Evolutionary conservation across 2,113 vertebrate genomes (phyloP).

Genomic region (Motacilla tschutschensis): DNA sequence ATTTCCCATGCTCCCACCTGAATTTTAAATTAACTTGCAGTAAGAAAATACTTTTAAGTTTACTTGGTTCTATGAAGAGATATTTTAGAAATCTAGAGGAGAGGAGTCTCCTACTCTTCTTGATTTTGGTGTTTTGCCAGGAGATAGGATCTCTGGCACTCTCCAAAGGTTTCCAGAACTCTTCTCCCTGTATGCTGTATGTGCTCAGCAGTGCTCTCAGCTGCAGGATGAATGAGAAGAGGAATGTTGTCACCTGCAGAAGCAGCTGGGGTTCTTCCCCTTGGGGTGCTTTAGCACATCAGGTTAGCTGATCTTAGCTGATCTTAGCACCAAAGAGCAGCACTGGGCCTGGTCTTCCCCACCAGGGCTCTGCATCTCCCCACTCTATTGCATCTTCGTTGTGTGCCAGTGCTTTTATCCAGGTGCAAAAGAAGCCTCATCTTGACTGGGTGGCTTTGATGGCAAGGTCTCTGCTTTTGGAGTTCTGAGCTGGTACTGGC

Average conservation of each 20-base stretch:
- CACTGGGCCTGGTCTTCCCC: fast-evolving
- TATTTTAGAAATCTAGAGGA: not conserved
- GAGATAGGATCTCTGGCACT: not conserved
- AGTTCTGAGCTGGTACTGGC: not conserved
- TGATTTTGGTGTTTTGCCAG: not conserved
- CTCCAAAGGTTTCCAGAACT: not conserved
- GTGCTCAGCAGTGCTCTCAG: not conserved
- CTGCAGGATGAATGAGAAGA: not conserved
- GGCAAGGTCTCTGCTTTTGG: not conserved
- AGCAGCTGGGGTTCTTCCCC: not conserved
- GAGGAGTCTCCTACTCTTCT: not conserved
- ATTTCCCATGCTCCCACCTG: not conserved
- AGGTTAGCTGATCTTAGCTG: not conserved
- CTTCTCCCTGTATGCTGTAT: not conserved
- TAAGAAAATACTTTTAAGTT: not conserved
- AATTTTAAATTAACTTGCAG: not conserved
- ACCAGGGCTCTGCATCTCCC: not conserved
- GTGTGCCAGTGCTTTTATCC: not conserved
- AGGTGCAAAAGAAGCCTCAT: not conserved
- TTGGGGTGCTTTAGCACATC: not conserved
- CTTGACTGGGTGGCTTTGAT: not conserved
- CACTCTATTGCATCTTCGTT: fast-evolving
- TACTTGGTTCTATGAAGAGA: not conserved
- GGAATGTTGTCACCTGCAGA: not conserved
- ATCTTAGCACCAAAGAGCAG: not conserved